Percentiles rank a stretch among this genome's conserved stretches.
Conservation (phyloP, 1,140 invertebrate species). For the Apis florea region DNA sequence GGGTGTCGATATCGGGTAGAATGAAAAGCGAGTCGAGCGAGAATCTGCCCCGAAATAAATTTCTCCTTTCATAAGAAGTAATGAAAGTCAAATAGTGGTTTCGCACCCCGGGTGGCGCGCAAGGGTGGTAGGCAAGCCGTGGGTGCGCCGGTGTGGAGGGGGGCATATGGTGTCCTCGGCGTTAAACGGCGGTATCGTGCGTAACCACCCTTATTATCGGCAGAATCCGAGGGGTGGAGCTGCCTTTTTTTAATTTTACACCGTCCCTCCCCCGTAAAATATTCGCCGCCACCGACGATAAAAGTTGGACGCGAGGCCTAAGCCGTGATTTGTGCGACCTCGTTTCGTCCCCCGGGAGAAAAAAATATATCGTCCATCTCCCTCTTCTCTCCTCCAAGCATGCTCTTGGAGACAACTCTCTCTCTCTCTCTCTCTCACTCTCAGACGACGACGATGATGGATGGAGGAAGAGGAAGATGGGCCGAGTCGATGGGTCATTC, state of each 20-base stretch:
- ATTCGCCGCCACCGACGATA: conserved; percentile 71
- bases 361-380: neutral
- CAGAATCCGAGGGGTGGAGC: conserved; percentile 58
- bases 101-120: conserved; percentile 68
- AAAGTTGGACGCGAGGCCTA: conserved; percentile 69
- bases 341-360: conserved; percentile 14
- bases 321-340: conserved; percentile 77
- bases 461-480: neutral
- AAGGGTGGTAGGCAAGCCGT: conserved; percentile 22
- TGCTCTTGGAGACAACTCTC: neutral
- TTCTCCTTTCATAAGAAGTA: conserved; percentile 74
- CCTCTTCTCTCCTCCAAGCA: neutral
- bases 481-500: conserved; percentile 15
- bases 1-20: neutral
- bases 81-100: conserved; percentile 81
- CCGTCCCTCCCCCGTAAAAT: conserved; percentile 77
- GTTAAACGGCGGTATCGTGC: conserved; percentile 36
- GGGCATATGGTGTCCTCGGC: conserved; percentile 72
- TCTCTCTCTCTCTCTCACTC: neutral
- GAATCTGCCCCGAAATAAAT: conserved; percentile 65
- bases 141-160: neutral
- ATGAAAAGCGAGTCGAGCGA: conserved; percentile 25
- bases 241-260: conserved; percentile 80
- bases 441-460: neutral
- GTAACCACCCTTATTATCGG: conserved; percentile 73